Conservation (phyloP, 1,140 invertebrate genomes). For the Drosophila cardini region DNA sequence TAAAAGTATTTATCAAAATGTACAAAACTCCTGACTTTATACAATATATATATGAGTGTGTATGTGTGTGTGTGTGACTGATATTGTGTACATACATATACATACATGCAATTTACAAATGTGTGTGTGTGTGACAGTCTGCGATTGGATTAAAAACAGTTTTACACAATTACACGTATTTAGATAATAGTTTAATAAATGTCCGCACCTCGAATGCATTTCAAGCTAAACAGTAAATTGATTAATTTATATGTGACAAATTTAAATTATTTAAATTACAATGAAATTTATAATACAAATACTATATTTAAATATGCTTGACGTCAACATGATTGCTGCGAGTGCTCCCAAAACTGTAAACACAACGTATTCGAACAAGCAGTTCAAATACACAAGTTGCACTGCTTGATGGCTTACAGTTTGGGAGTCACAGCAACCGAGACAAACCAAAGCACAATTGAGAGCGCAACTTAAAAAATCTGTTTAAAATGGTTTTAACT, state of each 20-base stretch:
- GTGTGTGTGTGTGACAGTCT: constrained; percentile 30
- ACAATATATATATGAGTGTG: constrained; percentile 47
- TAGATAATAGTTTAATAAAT: neutral
- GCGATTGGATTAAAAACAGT: constrained; percentile 1
- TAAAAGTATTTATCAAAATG: constrained; percentile 61
- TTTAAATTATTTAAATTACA: constrained; percentile 35
- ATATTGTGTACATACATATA: constrained; percentile 45
- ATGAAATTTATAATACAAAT: constrained; percentile 43
- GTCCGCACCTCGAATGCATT: constrained; percentile 54
- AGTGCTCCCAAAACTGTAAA: constrained; percentile 23
- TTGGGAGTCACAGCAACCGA: constrained; percentile 23
- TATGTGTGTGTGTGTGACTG: neutral
- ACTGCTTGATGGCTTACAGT: constrained; percentile 41
- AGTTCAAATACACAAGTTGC: neutral
- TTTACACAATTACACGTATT: constrained; percentile 29
- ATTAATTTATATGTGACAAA: constrained; percentile 17
- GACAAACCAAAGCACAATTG: constrained; percentile 4
- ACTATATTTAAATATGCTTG: constrained; percentile 22
- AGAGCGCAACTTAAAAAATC: constrained; percentile 7
- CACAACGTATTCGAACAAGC: constrained; percentile 8
- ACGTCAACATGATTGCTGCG: constrained; percentile 28
- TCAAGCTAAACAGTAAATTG: constrained; percentile 59
- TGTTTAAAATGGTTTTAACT: constrained; percentile 11
- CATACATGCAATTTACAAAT: constrained; percentile 72
- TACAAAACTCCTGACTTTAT: constrained; percentile 71